phyloP scores from a whole-genome alignment of 1,140 invertebrate genomes.

The Steinernema khuongi region DNA sequence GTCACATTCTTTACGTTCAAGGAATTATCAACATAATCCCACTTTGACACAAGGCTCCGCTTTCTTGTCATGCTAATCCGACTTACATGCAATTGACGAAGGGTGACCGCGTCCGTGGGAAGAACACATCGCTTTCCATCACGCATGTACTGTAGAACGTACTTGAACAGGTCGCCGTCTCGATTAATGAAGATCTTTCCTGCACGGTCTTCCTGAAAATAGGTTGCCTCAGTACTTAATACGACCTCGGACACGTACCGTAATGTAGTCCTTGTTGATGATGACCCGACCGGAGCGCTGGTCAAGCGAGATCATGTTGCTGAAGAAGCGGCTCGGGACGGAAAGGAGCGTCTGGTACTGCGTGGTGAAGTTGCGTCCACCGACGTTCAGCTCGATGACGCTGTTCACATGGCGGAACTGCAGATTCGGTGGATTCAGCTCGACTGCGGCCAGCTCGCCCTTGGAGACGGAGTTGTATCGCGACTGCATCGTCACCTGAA shows the following conservation, averaged over 20 bases:
- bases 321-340: neutral
- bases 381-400: constrained; percentile 14
- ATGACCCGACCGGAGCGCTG: neutral
- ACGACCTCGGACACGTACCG: neutral
- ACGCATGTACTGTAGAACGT: constrained; percentile 33
- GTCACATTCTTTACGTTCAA: no score
- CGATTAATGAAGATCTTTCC: constrained; percentile 36
- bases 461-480: neutral
- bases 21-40: no score
- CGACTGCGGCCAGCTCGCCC: neutral
- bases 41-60: no score
- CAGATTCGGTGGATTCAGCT: neutral
- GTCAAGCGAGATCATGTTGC: neutral
- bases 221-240: neutral
- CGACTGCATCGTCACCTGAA: constrained; percentile 7
- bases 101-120: constrained; percentile 26
- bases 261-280: constrained; percentile 10
- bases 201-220: constrained; percentile 25
- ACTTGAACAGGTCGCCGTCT: constrained; percentile 35
- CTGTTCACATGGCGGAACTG: neutral
- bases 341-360: constrained; percentile 2
- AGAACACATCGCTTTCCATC: constrained; percentile 37
- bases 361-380: neutral
- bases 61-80: neutral
- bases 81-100: constrained; percentile 32